Evolutionary conservation across 2,797 vertebrate species (phyloP), one percentile per base, ranked within the genome.

Genomic region (Mormyrops boulengeri): DNA sequence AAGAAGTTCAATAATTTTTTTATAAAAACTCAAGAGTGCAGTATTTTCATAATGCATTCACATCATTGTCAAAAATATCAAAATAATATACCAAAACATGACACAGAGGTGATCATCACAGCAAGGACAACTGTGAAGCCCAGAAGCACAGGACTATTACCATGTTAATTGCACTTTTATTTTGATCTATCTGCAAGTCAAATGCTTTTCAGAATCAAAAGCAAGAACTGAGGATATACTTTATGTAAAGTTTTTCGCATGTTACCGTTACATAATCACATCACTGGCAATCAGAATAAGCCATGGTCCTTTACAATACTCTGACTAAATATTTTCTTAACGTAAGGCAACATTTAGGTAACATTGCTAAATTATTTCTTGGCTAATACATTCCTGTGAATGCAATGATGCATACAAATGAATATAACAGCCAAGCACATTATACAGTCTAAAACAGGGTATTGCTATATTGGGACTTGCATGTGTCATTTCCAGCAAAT

Each of bases 401-500:
- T 73, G 62, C 19, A 22, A 22, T 77, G 57, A 34, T 50, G 26
- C 26, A 57, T 62, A 53, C 89, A 26, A 89, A 17, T 87, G 47
- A 82, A 85, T 52, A 87, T 53, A 52, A 49, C 38, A 87, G 62
- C 53, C 55, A 86, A 47, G 82, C 5, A 30, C 77, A 57, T 62
- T 55, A 62, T 19, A 66, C 85, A 69, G 12, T 73, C 60, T 44
- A 30, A 52, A 60, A n/a, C 38, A 84, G 62, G 84, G 22, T 69
- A n/a, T 62, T 69, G 89, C 89, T 26, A 73, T 88, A 57, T 44
- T 85, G 69, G 41, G 60, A 85, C 55, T 55, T 90, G 19, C 41
- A 90, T 44, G 62, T 47, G 30, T 60, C 77, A 80, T 41, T 87
- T 80, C 89, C 85, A 73, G 49, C 44, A 69, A 88, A 88, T 88